Evolutionary conservation across 2,888 invertebrate genomes (phyloP).

Genomic region (Gasteruption jaculator): DNA sequence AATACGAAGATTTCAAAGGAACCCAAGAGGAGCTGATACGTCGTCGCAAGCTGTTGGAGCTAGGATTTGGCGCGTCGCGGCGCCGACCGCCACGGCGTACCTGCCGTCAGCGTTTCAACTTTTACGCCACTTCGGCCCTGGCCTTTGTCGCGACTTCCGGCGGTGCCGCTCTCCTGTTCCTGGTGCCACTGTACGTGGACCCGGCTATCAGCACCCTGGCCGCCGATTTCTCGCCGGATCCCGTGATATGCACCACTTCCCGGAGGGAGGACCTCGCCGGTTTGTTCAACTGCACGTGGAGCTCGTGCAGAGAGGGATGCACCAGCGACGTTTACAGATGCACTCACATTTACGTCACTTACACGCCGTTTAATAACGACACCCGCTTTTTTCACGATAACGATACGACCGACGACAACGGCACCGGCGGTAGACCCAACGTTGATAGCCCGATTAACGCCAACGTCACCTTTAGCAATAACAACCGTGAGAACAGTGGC

Average conservation of each 20-base stretch:
- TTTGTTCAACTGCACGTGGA: constrained; percentile 75
- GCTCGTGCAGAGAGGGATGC: constrained; percentile 76
- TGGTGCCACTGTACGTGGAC: constrained; percentile 70
- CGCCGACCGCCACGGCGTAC: constrained; percentile 54
- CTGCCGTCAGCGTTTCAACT: constrained; percentile 65
- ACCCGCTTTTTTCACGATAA: constrained; percentile 25
- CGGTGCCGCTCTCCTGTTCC: constrained; percentile 68
- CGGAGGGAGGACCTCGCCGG: constrained; percentile 68
- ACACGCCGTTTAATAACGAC: constrained; percentile 47
- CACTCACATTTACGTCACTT: constrained; percentile 65
- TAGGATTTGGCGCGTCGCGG: constrained; percentile 48
- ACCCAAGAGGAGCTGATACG: constrained; percentile 44
- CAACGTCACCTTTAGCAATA: too few species aligned
- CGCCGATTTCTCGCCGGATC: constrained; percentile 71
- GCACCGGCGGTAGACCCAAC: constrained; percentile 20
- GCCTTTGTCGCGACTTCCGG: constrained; percentile 69
- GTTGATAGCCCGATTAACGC: constrained; percentile 21
- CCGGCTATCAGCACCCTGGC: constrained; percentile 65
- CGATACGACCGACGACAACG: constrained; percentile 21
- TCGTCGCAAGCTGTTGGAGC: constrained; percentile 49
- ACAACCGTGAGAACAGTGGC: too few species aligned
- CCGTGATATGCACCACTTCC: constrained; percentile 70
- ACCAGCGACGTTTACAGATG: constrained; percentile 73
- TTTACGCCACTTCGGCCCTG: constrained; percentile 67
- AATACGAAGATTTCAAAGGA: constrained; percentile 45